phyloP scores from a whole-genome alignment of 2,797 vertebrate genomes.

The Hippopotamyrus pictus region DNA sequence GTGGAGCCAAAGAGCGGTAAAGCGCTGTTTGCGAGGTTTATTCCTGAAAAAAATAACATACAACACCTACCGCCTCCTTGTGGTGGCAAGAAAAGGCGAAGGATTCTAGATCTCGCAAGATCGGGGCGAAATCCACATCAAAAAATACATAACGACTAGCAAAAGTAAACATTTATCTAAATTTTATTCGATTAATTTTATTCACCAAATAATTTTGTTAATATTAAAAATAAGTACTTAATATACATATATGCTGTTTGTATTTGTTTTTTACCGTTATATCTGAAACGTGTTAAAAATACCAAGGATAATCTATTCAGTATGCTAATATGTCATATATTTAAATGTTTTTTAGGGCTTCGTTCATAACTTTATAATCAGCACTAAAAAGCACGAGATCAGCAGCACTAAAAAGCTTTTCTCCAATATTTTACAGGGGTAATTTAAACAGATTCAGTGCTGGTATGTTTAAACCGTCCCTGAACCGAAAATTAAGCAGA shows the following conservation, averaged over 20 bases:
- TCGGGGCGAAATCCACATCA: neutral
- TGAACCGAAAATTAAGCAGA: neutral
- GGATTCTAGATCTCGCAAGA: neutral
- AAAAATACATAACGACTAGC: neutral
- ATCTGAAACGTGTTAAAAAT: neutral
- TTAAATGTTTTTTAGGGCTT: neutral
- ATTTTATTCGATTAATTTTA: neutral
- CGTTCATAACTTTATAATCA: neutral
- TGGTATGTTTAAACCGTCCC: neutral
- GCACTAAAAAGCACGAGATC: neutral
- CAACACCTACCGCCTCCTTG: conserved; percentile 26
- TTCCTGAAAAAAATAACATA: conserved; percentile 14
- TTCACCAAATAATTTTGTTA: neutral
- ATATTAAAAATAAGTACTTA: neutral
- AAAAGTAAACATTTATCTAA: neutral
- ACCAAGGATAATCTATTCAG: neutral
- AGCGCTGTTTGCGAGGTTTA: conserved; percentile 5
- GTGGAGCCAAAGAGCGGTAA: conserved; percentile 5
- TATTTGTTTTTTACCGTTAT: neutral
- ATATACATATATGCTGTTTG: neutral
- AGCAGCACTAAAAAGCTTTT: neutral
- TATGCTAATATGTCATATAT: neutral
- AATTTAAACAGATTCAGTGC: neutral
- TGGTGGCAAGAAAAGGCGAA: conserved; percentile 5
- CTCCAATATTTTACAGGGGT: neutral